A percentile compares a stretch with the other conserved stretches of the same genome.
Conservation (phyloP, 2,888 invertebrate genomes). For the Heliconius hortense region DNA sequence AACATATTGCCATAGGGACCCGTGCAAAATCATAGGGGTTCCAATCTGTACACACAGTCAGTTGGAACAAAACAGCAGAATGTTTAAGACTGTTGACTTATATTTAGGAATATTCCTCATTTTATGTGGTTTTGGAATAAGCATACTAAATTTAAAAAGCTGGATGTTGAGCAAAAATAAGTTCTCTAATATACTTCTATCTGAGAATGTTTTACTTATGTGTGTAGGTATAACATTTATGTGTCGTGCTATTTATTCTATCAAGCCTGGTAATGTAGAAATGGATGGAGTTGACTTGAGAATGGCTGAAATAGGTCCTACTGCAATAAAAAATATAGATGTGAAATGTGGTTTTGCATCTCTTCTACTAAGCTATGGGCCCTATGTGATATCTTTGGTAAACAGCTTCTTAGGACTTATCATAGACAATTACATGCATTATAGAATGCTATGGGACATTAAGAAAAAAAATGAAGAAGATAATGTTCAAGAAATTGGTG, state of each 20-base stretch:
- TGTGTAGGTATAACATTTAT: constrained; percentile 71
- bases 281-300: constrained; percentile 56
- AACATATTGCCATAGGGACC: constrained; percentile 51
- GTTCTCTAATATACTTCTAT: constrained; percentile 62
- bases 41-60: constrained; percentile 46
- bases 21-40: constrained; percentile 60
- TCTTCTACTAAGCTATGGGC: constrained; percentile 66
- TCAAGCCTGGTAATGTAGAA: constrained; percentile 53
- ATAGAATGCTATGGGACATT: constrained; percentile 59
- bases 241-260: constrained; percentile 54
- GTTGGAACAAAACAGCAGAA: constrained; percentile 47
- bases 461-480: constrained; percentile 61
- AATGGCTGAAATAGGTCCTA: constrained; percentile 45
- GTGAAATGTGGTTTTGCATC: constrained; percentile 58
- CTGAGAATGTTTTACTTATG: constrained; percentile 68
- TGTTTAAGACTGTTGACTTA: constrained; percentile 62
- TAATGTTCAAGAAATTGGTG: constrained; percentile 53
- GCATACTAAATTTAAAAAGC: constrained; percentile 65
- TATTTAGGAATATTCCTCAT: constrained; percentile 68
- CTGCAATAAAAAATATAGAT: constrained; percentile 42
- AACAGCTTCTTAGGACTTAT: constrained; percentile 71
- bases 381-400: constrained; percentile 66
- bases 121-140: constrained; percentile 63
- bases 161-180: constrained; percentile 54
- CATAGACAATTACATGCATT: constrained; percentile 74